Conservation (phyloP, 2,888 invertebrate genomes). For the Melanotus villosus region DNA sequence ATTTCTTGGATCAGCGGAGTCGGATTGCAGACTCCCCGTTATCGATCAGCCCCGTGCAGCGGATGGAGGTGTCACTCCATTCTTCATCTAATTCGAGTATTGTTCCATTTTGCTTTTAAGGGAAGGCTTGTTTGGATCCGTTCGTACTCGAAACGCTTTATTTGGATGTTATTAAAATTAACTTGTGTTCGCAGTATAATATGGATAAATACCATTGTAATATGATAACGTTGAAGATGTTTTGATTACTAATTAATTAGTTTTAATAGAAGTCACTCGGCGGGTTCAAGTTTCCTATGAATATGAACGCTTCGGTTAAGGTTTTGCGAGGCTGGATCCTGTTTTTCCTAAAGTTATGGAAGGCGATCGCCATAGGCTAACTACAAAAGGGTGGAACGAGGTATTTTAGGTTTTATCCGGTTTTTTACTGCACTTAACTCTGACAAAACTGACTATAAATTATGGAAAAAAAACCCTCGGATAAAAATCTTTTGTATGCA, state of each 20-base stretch:
- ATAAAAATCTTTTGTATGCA: background rate
- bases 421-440: conserved; percentile 4
- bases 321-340: background rate
- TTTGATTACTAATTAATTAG: conserved; percentile 28
- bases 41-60: conserved; percentile 26
- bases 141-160: no score
- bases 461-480: conserved; percentile 10
- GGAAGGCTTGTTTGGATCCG: conserved; percentile 3
- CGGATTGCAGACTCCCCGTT: conserved; percentile 27
- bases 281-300: background rate
- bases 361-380: conserved; percentile 14
- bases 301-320: conserved; percentile 4
- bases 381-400: conserved; percentile 15
- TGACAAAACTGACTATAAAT: conserved; percentile 15
- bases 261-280: conserved; percentile 2
- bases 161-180: conserved; percentile 7
- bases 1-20: conserved; percentile 26
- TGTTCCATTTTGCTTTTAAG: conserved; percentile 8
- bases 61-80: conserved; percentile 35
- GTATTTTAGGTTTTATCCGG: conserved; percentile 10
- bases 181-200: conserved; percentile 11
- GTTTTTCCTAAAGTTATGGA: conserved; percentile 12
- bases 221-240: conserved; percentile 17
- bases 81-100: conserved; percentile 32
- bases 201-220: conserved; percentile 13